These are phyloP conservation scores for Hyla sarda DNA, from an alignment of 2,113 vertebrate species.

Conservation along the genomic window DNA sequence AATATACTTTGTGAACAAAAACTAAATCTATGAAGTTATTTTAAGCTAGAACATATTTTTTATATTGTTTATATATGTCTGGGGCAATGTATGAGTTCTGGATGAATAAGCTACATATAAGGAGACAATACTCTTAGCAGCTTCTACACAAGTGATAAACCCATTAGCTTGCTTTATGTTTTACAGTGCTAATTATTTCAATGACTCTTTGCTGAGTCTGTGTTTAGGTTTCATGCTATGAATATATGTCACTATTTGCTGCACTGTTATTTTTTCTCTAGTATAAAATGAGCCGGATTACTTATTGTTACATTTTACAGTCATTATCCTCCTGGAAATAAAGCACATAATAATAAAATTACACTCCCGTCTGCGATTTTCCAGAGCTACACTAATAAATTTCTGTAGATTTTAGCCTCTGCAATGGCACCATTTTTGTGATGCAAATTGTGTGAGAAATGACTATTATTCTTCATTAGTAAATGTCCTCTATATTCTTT, in stretches of 20 bases:
- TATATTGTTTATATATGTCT: neutral
- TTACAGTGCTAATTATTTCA: constrained; percentile 20
- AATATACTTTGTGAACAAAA: neutral
- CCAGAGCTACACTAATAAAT: constrained; percentile 9
- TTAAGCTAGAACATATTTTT: neutral
- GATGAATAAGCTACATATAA: neutral
- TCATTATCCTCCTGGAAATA: constrained; percentile 21
- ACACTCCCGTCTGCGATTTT: constrained; percentile 29
- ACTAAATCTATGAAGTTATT: neutral
- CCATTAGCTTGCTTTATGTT: constrained; percentile 14
- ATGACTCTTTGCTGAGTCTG: neutral
- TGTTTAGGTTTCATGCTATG: neutral
- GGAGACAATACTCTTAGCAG: neutral
- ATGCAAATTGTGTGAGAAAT: neutral
- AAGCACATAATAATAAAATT: constrained; percentile 42
- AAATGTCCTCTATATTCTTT: neutral
- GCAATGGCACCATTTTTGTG: neutral
- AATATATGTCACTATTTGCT: constrained; percentile 21
- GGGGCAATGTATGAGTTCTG: neutral
- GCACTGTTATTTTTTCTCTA: constrained; percentile 15
- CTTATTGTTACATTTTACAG: constrained; percentile 19
- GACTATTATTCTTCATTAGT: neutral
- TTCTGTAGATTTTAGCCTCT: constrained; percentile 8
- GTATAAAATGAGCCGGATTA: constrained; percentile 16
- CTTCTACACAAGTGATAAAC: neutral